These are phyloP conservation scores for Trichonephila inaurata DNA, from an alignment of 1,140 invertebrate genomes.

Conservation along the genomic window DNA sequence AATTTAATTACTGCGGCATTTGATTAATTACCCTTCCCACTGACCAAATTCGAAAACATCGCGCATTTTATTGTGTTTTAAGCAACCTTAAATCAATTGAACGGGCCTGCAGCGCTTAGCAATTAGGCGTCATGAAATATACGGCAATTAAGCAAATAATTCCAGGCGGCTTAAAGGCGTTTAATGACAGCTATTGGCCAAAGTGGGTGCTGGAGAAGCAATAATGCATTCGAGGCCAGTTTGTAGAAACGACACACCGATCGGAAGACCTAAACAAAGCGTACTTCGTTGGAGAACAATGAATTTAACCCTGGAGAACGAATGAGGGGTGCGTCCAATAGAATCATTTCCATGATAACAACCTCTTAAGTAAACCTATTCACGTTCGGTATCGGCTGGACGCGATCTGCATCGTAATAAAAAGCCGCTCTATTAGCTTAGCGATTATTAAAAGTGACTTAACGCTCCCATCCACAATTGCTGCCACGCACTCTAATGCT, in stretches of 20 bases:
- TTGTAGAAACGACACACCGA: slow-evolving; percentile 19
- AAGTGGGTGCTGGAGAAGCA: slow-evolving; percentile 23
- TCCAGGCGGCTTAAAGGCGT: slow-evolving; percentile 51
- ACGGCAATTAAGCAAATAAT: slow-evolving; percentile 67
- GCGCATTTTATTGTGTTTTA: slow-evolving; percentile 43
- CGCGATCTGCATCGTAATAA: slow-evolving; percentile 60
- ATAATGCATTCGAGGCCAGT: slow-evolving; percentile 40
- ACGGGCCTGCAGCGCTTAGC: slow-evolving; percentile 25
- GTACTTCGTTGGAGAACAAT: neutral
- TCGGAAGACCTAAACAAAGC: slow-evolving; percentile 35
- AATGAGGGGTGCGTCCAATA: slow-evolving; percentile 41
- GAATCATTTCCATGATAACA: slow-evolving; percentile 30
- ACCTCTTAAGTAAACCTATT: neutral
- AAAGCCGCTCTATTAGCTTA: slow-evolving; percentile 40
- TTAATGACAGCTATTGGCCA: slow-evolving; percentile 60
- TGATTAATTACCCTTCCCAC: slow-evolving; percentile 58
- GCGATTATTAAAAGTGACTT: slow-evolving; percentile 53
- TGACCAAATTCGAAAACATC: slow-evolving; percentile 51
- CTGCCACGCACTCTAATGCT: neutral
- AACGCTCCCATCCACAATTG: slow-evolving; percentile 52
- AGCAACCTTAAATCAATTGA: slow-evolving; percentile 63
- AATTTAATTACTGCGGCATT: slow-evolving; percentile 57
- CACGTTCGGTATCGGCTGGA: slow-evolving; percentile 36
- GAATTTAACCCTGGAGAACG: slow-evolving; percentile 1
- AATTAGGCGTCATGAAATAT: slow-evolving; percentile 57